Base-by-base conservation (phyloP, 2,113 vertebrate genomes). In the Lonchura striata region DNA sequence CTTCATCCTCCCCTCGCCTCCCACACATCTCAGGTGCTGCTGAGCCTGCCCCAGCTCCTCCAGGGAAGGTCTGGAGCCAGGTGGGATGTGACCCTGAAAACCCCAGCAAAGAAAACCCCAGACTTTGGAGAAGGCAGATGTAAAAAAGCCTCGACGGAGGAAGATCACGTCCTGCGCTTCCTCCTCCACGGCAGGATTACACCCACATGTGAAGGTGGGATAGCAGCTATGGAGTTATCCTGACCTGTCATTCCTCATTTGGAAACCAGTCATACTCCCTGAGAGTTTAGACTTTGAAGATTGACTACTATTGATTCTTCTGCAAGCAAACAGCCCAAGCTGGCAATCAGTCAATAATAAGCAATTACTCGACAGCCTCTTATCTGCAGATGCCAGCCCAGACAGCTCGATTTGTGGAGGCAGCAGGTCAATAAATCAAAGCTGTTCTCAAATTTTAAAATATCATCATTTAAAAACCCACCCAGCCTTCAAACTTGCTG, bases 291-390 rank as follows among this genome's bases (percentile, higher is more conserved):
- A 41, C 94, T 95, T 94, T 83, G 93, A 96, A 94, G 78, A 97
- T 64, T 94, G 97, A 96, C 83, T 94, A 46, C 78, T 93, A 97
- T 96, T 79, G 96, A 97, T 97, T 94, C 94, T 88, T 91, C 86
- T 94, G 88, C 88, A 93, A 96, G 94, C 86, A 77, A 92, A 89
- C 63, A 72, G 93, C 71, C 91, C 59, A 23, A 82, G 90, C 84
- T 94, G 95, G 92, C 94, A 95, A 96, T 96, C 93, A 82, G 93
- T 97, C 95, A 96, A 95, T 97, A 97, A 97, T 95, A 92, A 91
- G 94, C 91, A 94, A 95, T 97, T 95, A 95, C 90, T 91, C 28
- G 52, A 95, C 97, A 95, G 92, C 30, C 83, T 95, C 95, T 96
- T 97, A 95, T 96, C 96, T 95, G 56, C 86, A 92, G 88, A 94